Conservation (phyloP, 2,113 vertebrate species). For the Uria aalge region DNA sequence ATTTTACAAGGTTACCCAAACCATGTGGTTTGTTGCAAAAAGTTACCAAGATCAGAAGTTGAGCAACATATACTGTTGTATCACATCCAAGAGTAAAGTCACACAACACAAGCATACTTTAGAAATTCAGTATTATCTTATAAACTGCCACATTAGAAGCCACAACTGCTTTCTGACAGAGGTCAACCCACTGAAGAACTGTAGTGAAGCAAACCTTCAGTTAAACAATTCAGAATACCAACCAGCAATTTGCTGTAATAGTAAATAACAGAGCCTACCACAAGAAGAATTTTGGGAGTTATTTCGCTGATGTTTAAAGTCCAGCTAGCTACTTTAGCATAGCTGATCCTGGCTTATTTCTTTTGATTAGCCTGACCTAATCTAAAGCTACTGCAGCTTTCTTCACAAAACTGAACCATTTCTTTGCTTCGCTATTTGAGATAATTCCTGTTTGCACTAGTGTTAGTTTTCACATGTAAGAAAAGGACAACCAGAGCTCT, state of each 20-base stretch:
- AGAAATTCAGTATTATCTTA: background rate
- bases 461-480: background rate
- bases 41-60: background rate
- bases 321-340: background rate
- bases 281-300: background rate
- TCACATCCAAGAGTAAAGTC: background rate
- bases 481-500: background rate
- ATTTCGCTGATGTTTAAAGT: background rate
- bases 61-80: background rate
- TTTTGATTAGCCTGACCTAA: background rate
- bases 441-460: background rate
- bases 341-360: background rate
- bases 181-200: background rate
- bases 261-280: background rate
- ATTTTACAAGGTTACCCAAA: background rate
- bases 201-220: background rate
- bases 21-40: background rate
- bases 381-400: background rate
- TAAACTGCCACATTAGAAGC: background rate
- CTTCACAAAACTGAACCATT: background rate
- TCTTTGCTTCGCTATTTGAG: background rate
- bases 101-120: background rate
- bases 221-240: background rate
- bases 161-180: background rate
- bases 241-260: background rate